Conservation (phyloP, 1,140 invertebrate genomes). For the Papilio dardanus region DNA sequence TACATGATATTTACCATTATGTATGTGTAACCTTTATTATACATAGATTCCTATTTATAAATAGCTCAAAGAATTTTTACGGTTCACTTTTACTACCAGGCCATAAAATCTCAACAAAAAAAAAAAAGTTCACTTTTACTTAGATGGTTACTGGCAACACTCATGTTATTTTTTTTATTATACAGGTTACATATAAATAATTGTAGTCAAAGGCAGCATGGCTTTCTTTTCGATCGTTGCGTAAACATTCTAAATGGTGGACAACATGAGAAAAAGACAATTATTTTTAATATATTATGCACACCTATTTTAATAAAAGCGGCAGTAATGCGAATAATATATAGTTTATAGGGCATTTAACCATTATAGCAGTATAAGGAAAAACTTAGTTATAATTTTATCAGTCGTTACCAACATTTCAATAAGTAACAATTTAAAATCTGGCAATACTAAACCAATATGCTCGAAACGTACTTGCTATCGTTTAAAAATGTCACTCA, state of each 20-base stretch:
- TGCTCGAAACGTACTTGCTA: conserved; percentile 29
- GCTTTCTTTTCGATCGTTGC: conserved; percentile 27
- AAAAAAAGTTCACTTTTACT: too few species aligned
- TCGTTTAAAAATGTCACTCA: conserved; percentile 33
- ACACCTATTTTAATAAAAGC: conserved; percentile 41
- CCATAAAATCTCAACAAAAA: too few species aligned
- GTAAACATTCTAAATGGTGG: conserved; percentile 50
- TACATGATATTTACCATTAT: not conserved
- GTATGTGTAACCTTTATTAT: not conserved
- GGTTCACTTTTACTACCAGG: not conserved
- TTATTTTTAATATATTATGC: conserved; percentile 42
- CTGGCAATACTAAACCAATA: conserved; percentile 33
- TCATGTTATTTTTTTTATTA: not conserved
- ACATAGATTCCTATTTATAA: not conserved
- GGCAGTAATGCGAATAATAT: conserved; percentile 45
- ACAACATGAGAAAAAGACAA: conserved; percentile 44
- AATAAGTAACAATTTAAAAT: conserved; percentile 34
- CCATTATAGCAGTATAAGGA: conserved; percentile 9
- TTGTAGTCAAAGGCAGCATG: not conserved
- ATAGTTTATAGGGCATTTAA: conserved; percentile 26
- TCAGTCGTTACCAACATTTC: conserved; percentile 32
- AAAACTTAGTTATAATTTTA: conserved; percentile 17
- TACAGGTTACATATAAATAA: not conserved
- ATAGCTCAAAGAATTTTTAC: not conserved
- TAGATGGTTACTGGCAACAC: not conserved